Percentiles rank a stretch among this genome's conserved stretches.
These are phyloP conservation scores for Amphipoea oculea DNA, from an alignment of 2,888 invertebrate genomes.

Conservation along the genomic window DNA sequence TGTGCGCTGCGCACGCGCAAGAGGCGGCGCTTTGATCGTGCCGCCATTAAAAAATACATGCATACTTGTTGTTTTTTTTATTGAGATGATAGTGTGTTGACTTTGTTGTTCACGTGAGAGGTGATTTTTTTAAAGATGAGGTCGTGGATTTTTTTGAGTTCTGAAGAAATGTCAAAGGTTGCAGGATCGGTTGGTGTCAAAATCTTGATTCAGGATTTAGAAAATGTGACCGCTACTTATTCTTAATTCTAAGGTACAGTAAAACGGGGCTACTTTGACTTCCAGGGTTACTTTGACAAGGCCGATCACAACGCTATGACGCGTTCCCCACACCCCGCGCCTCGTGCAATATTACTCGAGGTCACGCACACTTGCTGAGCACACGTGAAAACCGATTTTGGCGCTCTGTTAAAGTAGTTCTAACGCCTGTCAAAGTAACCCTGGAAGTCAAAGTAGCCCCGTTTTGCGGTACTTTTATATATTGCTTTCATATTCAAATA, in stretches of 20 bases:
- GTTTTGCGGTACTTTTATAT: neutral
- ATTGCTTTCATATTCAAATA: neutral
- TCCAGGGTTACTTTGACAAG: too few relatives aligned
- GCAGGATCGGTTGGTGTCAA: neutral
- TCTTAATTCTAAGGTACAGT: neutral
- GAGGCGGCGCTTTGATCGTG: slow-evolving; percentile 70
- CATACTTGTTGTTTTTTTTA: slow-evolving; percentile 38
- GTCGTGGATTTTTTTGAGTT: neutral
- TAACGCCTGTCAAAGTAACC: too few relatives aligned
- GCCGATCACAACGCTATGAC: too few relatives aligned
- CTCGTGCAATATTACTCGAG: too few relatives aligned
- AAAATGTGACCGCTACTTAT: neutral
- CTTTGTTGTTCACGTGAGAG: slow-evolving; percentile 46
- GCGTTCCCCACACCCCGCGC: too few relatives aligned
- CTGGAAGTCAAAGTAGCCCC: too few relatives aligned
- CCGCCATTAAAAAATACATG: slow-evolving; percentile 67
- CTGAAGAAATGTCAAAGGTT: neutral
- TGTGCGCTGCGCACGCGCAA: slow-evolving; percentile 73
- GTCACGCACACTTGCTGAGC: too few relatives aligned
- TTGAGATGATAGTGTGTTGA: slow-evolving; percentile 52
- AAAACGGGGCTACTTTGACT: too few relatives aligned
- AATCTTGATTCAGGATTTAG: neutral
- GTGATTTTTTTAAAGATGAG: neutral
- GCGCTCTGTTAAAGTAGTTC: too few relatives aligned
- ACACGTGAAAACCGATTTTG: too few relatives aligned